Evolutionary conservation across 2,113 vertebrate genomes (phyloP).

Genomic region (Balaeniceps rex): DNA sequence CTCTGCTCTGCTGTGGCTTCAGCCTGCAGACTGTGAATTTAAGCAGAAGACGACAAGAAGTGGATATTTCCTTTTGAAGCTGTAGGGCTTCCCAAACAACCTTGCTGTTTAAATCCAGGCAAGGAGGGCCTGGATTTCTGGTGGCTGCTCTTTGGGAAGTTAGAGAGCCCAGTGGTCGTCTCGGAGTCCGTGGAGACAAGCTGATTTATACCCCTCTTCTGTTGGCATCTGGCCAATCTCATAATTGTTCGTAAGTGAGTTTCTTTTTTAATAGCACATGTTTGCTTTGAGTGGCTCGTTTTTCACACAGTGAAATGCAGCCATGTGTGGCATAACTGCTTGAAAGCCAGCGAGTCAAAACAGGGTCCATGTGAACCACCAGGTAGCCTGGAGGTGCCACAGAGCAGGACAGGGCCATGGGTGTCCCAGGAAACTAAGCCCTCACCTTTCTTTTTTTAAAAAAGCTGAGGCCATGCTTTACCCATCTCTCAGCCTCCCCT

Average conservation of each 20-base stretch:
- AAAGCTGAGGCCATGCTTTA: neutral
- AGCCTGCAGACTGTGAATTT: neutral
- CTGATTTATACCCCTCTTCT: neutral
- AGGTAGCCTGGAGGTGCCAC: neutral
- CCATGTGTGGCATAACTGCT: neutral
- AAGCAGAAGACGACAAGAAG: neutral
- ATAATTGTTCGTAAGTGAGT: neutral
- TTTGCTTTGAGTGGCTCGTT: neutral
- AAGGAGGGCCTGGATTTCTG: neutral
- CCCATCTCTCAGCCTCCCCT: neutral
- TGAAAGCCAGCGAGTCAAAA: neutral
- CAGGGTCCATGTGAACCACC: neutral
- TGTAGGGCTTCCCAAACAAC: neutral
- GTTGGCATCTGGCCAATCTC: neutral
- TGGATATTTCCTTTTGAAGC: neutral
- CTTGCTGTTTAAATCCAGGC: neutral
- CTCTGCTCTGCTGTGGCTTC: neutral
- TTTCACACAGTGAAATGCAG: neutral
- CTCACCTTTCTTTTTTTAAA: neutral
- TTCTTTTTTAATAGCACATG: neutral
- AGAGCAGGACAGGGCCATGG: neutral
- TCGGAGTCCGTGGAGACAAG: neutral
- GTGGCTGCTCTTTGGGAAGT: neutral
- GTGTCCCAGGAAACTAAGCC: neutral
- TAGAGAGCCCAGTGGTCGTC: neutral